phyloP scores from a whole-genome alignment of 2,888 invertebrate species.

The Orthosia gracilis region DNA sequence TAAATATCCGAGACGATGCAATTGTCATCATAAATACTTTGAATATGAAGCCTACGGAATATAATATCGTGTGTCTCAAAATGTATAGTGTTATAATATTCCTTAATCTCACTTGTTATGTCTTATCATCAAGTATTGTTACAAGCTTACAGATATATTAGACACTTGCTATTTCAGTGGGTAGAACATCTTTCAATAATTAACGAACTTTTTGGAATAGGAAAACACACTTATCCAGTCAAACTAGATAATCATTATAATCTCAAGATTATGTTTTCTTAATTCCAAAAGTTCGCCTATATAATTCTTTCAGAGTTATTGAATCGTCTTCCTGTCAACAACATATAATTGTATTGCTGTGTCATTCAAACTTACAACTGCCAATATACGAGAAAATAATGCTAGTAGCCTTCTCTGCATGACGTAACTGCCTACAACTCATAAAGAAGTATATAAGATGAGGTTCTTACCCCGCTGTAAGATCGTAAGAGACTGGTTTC shows the following conservation, averaged over 20 bases:
- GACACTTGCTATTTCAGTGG: slow-evolving; percentile 6
- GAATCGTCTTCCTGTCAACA: too few relatives aligned
- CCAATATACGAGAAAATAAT: neutral
- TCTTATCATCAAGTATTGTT: slow-evolving; percentile 50
- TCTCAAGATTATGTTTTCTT: neutral
- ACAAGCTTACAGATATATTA: slow-evolving; percentile 35
- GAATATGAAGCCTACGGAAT: slow-evolving; percentile 19
- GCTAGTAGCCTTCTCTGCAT: too few relatives aligned
- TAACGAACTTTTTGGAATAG: neutral
- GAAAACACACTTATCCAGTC: neutral
- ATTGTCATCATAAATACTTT: slow-evolving; percentile 7
- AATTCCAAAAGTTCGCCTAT: neutral
- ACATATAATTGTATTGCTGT: neutral
- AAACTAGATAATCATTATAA: neutral
- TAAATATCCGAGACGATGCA: neutral
- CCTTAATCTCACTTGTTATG: slow-evolving; percentile 54
- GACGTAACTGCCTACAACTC: too few relatives aligned
- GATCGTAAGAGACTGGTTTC: neutral
- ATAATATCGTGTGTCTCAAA: slow-evolving; percentile 34
- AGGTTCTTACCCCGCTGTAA: neutral
- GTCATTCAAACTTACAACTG: neutral
- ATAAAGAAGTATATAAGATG: too few relatives aligned
- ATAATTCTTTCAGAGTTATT: neutral
- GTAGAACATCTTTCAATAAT: slow-evolving; percentile 2
- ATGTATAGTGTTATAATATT: slow-evolving; percentile 30